These are phyloP conservation scores for Halictus ligatus DNA, from an alignment of 2,888 invertebrate species.

Conservation along the genomic window DNA sequence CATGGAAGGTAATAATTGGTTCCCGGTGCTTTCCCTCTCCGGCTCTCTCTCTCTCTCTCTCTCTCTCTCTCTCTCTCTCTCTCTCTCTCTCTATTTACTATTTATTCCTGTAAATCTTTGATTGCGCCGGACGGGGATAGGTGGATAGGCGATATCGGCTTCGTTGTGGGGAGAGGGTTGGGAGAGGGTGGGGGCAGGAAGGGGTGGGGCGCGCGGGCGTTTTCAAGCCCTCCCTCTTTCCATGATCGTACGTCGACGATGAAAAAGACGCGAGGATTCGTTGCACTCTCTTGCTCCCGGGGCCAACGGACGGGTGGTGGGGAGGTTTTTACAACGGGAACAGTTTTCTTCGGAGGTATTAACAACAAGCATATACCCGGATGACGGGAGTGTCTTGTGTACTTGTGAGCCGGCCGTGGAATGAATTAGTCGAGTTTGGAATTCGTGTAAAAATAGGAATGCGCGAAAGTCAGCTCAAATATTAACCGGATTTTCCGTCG, in stretches of 20 bases:
- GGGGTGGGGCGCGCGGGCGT: conserved; percentile 51
- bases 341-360: conserved; percentile 20
- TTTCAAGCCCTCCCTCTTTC: conserved; percentile 52
- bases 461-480: background rate
- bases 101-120: conserved; percentile 62
- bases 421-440: conserved; percentile 9
- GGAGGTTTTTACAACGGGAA: conserved; percentile 24
- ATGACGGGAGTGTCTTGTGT: conserved; percentile 21
- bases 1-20: conserved; percentile 54
- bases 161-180: background rate
- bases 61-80: background rate
- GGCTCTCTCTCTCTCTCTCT: conserved; percentile 2
- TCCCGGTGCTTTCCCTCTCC: conserved; percentile 44
- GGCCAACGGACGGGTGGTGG: conserved; percentile 7
- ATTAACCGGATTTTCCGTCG: background rate
- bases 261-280: conserved; percentile 61
- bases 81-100: conserved; percentile 40
- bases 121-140: conserved; percentile 51
- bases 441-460: background rate
- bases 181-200: conserved; percentile 2
- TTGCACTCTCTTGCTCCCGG: conserved; percentile 36
- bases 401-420: conserved; percentile 11
- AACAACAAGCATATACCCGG: background rate
- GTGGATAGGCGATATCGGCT: conserved; percentile 56
- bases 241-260: conserved; percentile 35